These are phyloP conservation scores for Crossoptilon crossoptilon DNA, from an alignment of 2,797 vertebrate species.

Conservation along the genomic window DNA sequence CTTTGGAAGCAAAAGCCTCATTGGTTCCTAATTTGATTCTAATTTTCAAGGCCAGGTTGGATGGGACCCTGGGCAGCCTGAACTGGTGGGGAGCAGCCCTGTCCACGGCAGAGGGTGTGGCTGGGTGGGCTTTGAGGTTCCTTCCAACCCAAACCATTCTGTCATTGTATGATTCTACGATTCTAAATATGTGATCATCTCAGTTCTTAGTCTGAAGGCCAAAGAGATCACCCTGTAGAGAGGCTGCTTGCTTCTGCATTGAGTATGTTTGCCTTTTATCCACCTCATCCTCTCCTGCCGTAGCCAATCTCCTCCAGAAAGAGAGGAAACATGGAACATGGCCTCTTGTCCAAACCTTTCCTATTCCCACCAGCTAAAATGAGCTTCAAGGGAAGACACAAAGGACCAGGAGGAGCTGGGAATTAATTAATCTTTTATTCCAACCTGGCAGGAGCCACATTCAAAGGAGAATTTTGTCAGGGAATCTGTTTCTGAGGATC, in stretches of 20 bases:
- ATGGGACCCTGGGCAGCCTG: not conserved
- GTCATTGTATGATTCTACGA: not conserved
- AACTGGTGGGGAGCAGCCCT: not conserved
- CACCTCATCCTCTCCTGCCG: not conserved
- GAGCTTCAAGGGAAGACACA: not conserved
- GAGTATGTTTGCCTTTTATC: not conserved
- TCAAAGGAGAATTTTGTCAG: not conserved
- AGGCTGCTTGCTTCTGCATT: not conserved
- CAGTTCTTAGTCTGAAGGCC: not conserved
- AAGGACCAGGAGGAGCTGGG: not conserved
- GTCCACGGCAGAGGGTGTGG: not conserved
- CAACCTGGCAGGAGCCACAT: not conserved
- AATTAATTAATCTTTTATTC: not conserved
- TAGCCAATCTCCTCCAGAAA: not conserved
- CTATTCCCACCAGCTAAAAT: not conserved
- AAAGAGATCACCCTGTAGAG: accelerated
- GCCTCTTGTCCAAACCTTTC: not conserved
- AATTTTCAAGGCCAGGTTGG: not conserved
- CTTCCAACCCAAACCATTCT: not conserved
- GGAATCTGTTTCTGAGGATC: not conserved
- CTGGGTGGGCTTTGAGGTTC: not conserved
- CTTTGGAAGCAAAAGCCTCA: not conserved
- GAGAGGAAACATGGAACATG: not conserved
- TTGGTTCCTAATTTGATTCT: not conserved
- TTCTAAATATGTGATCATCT: not conserved